A percentile compares a stretch with the other conserved stretches of the same genome.
These are phyloP conservation scores for Sarcophaga caerulescens DNA, from an alignment of 2,888 invertebrate species.

Conservation along the genomic window DNA sequence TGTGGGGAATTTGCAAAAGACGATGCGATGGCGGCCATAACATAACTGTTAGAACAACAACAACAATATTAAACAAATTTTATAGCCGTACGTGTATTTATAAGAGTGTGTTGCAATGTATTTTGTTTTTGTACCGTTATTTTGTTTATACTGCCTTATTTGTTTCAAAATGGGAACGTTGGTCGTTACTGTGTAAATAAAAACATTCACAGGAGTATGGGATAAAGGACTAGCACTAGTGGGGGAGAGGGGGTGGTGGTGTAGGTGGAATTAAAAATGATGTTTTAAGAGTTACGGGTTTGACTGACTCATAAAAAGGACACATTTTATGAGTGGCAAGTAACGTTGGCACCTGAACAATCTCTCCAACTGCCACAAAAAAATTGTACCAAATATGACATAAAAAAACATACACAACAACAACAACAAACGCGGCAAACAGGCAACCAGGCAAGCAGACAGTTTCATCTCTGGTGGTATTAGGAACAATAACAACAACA, in stretches of 20 bases:
- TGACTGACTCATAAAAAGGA: conserved; percentile 61
- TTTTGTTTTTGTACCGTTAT: conserved; percentile 21
- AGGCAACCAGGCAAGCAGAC: too few relatives aligned
- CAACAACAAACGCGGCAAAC: neutral
- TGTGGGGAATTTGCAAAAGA: too few relatives aligned
- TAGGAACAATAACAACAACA: conserved; percentile 22
- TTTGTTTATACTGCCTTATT: conserved; percentile 3
- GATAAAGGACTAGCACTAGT: neutral
- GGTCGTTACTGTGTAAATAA: conserved; percentile 28
- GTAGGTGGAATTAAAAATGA: neutral
- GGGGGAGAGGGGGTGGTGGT: neutral
- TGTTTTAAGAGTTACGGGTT: neutral
- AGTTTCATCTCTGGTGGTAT: neutral
- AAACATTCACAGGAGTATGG: conserved; percentile 23
- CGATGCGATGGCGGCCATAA: neutral
- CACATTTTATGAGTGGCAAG: conserved; percentile 65
- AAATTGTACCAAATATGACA: conserved; percentile 45
- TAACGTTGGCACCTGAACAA: conserved; percentile 58
- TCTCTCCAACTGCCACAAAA: conserved; percentile 29
- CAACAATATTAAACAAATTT: conserved; percentile 36
- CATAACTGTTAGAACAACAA: neutral
- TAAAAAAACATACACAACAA: conserved; percentile 13
- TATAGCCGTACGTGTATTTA: conserved; percentile 33
- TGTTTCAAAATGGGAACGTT: conserved; percentile 53
- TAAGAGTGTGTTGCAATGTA: neutral